Evolutionary conservation across 92 coral and sea anemone species (phyloP).

Genomic region (Phymanthus crucifer): DNA sequence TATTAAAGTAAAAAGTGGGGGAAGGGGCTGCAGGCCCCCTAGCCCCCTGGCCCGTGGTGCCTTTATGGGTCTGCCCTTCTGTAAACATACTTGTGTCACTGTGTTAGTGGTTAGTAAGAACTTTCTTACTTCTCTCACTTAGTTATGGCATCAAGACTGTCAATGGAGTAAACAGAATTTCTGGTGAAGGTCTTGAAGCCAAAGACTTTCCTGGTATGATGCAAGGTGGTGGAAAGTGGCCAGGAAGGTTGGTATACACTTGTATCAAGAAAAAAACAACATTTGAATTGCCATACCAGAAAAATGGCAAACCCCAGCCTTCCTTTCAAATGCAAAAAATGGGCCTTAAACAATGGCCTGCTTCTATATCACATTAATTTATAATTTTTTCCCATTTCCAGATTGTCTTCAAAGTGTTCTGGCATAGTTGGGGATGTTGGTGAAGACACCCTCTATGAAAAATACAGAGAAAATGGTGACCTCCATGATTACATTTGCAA

Average conservation of each 20-base stretch:
- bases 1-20: too few species aligned
- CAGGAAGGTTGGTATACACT: slow-evolving; percentile 70
- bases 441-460: slow-evolving; percentile 81
- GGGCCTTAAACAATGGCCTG: too few species aligned
- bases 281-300: too few species aligned
- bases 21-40: too few species aligned
- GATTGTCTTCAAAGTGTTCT: slow-evolving; percentile 83
- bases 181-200: slow-evolving; percentile 96
- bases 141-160: slow-evolving; percentile 96
- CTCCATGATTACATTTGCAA: slow-evolving; percentile 74
- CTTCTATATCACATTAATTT: neutral
- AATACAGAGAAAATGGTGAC: slow-evolving; percentile 73
- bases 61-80: too few species aligned
- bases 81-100: too few species aligned
- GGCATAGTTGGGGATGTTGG: slow-evolving; percentile 89
- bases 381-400: slow-evolving; percentile 5
- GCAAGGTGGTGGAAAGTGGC: slow-evolving; percentile 99
- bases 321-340: too few species aligned
- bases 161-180: slow-evolving; percentile 83
- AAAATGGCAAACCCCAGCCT: too few species aligned
- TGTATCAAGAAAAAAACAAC: too few species aligned
- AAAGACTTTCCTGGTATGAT: slow-evolving; percentile 97
- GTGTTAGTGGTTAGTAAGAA: too few species aligned
- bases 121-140: neutral
- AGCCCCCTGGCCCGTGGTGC: too few species aligned